These are phyloP conservation scores for Rattus norvegicus DNA, from an alignment of 2,113 vertebrate genomes.

Conservation along the genomic window DNA sequence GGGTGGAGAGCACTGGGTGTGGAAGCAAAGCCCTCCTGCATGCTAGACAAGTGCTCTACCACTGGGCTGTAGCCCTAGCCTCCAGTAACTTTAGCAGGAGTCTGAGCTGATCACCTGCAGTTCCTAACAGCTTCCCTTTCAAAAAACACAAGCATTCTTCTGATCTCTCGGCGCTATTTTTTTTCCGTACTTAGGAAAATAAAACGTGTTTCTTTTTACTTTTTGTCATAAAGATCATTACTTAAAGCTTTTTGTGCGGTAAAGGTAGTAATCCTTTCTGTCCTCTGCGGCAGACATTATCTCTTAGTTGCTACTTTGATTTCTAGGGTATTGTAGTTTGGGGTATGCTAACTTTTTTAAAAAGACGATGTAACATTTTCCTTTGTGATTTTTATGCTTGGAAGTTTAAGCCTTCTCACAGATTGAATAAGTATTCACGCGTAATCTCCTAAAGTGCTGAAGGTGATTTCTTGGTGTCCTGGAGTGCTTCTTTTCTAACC, in stretches of 20 bases:
- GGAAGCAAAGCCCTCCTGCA: not conserved
- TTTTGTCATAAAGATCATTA: conserved; percentile 43
- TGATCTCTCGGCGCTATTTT: not conserved
- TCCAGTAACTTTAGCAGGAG: not conserved
- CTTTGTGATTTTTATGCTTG: conserved; percentile 47
- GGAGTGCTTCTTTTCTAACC: not conserved
- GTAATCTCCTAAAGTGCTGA: not conserved
- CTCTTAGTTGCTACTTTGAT: conserved; percentile 39
- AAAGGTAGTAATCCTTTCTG: conserved; percentile 49
- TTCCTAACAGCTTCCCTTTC: conserved; percentile 53
- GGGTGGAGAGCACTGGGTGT: too few species aligned
- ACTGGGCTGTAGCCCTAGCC: not conserved
- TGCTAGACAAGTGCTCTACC: not conserved
- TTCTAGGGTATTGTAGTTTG: conserved; percentile 47
- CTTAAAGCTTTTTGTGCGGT: conserved; percentile 31
- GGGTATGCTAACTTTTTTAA: conserved; percentile 37
- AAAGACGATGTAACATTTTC: conserved; percentile 44
- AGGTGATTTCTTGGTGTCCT: not conserved
- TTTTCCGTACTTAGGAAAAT: conserved; percentile 33
- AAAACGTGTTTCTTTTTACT: conserved; percentile 48
- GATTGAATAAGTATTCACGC: not conserved
- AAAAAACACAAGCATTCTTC: conserved; percentile 34
- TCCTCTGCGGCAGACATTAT: not conserved
- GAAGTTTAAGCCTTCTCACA: conserved; percentile 32
- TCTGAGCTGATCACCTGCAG: conserved; percentile 27